Evolutionary conservation across 2,113 vertebrate species (phyloP).

Genomic region (Petroica traversi): DNA sequence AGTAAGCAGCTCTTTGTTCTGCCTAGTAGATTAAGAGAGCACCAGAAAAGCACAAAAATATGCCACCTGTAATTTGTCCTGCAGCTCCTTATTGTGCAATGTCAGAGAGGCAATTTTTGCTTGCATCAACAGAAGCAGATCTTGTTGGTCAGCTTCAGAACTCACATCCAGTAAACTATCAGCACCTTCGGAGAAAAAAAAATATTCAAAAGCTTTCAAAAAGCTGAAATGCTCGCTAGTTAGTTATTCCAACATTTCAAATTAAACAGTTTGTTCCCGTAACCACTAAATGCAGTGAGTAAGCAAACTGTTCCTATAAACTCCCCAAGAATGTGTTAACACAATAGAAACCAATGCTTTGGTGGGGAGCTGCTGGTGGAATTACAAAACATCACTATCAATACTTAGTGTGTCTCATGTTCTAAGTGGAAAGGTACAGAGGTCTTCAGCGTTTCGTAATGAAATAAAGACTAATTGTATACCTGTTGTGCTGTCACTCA

Average conservation of each 20-base stretch:
- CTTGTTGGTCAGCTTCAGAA: constrained; percentile 78
- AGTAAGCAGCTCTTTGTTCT: background rate
- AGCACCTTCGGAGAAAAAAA: constrained; percentile 58
- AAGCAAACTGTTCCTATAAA: background rate
- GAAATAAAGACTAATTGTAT: background rate
- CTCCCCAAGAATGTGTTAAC: background rate
- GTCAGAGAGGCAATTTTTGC: constrained; percentile 88
- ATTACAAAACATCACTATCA: background rate
- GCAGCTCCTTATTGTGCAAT: constrained; percentile 89
- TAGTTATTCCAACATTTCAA: background rate
- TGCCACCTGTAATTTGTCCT: constrained; percentile 86
- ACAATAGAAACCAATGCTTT: background rate
- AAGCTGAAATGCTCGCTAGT: background rate
- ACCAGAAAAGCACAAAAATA: constrained; percentile 16
- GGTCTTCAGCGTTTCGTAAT: background rate
- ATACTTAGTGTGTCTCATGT: background rate
- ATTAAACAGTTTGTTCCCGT: background rate
- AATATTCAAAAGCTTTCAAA: background rate
- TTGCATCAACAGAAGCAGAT: constrained; percentile 84
- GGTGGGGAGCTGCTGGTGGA: background rate
- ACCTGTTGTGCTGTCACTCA: constrained; percentile 74
- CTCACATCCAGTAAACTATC: constrained; percentile 77
- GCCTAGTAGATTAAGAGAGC: background rate
- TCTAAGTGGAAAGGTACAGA: background rate
- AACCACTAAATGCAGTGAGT: background rate